Evolutionary conservation across 64 coral and sea anemone genomes (phyloP).

Genomic region (Acropora tenuis): DNA sequence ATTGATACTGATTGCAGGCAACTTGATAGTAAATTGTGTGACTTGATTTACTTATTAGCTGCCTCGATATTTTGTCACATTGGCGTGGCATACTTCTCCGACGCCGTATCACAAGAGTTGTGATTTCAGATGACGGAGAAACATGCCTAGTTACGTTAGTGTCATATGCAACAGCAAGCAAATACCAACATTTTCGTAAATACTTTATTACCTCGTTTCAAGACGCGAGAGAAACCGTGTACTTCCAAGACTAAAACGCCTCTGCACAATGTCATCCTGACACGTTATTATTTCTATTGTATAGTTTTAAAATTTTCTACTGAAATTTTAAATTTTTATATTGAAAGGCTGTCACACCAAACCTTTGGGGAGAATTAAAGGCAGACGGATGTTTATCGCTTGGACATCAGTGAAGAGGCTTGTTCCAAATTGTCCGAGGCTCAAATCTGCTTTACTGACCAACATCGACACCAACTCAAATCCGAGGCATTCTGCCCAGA

Average conservation of each 20-base stretch:
- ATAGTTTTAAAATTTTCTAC: no score
- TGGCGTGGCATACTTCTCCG: no score
- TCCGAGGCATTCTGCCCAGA: constrained; percentile 80
- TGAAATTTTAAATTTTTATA: no score
- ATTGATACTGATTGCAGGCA: no score
- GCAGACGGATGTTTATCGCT: constrained; percentile 39
- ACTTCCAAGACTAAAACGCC: neutral
- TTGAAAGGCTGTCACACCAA: neutral
- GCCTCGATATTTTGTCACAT: no score
- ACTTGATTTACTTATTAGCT: no score
- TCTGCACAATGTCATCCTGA: neutral
- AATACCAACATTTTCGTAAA: neutral
- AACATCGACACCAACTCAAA: constrained; percentile 68
- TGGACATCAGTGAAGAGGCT: constrained; percentile 37
- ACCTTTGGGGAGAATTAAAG: constrained; percentile 38
- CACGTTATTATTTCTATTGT: neutral
- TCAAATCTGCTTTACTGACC: constrained; percentile 35
- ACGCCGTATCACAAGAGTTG: neutral
- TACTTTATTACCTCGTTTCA: neutral
- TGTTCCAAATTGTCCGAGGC: constrained; percentile 44
- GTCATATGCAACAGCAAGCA: neutral
- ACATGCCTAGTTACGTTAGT: neutral
- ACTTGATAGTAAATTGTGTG: no score
- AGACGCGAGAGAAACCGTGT: neutral
- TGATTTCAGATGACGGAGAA: neutral